Evolutionary conservation across 2,888 invertebrate genomes (phyloP).

Genomic region (Campaea margaritaria): DNA sequence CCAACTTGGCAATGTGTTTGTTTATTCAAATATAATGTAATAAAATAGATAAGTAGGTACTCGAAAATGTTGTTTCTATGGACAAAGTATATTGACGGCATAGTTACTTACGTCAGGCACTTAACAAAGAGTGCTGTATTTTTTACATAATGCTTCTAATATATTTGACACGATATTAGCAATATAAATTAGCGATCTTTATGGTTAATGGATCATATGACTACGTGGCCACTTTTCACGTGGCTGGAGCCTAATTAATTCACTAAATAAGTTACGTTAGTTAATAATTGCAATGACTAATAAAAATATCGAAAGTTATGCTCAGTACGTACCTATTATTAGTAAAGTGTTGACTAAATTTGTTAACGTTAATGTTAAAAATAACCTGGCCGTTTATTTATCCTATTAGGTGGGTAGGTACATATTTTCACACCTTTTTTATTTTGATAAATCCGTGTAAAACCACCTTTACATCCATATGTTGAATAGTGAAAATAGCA

Average conservation of each 20-base stretch:
- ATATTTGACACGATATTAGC: constrained; percentile 44
- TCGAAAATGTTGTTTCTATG: background rate
- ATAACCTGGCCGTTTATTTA: too few species aligned
- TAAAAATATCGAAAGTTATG: background rate
- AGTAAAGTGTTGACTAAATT: too few species aligned
- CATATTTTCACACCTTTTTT: too few species aligned
- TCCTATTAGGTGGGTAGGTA: too few species aligned
- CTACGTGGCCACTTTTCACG: constrained; percentile 15
- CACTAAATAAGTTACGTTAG: constrained; percentile 7
- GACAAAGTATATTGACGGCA: constrained; percentile 2
- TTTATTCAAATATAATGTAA: too few species aligned
- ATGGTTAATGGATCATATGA: constrained; percentile 35
- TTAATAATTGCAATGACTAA: background rate
- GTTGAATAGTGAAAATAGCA: too few species aligned
- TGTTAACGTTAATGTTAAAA: too few species aligned
- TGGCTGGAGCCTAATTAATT: constrained; percentile 9
- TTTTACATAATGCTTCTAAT: constrained; percentile 47
- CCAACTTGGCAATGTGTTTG: too few species aligned
- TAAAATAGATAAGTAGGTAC: background rate
- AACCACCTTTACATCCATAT: too few species aligned
- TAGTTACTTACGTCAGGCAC: constrained; percentile 17
- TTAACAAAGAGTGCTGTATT: constrained; percentile 29
- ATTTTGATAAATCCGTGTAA: too few species aligned
- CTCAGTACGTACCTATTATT: too few species aligned
- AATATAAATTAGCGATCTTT: constrained; percentile 38